Evolutionary conservation across 1,140 invertebrate species (phyloP), one percentile per base, ranked within the genome.

Genomic region (Drosophila gunungcola): DNA sequence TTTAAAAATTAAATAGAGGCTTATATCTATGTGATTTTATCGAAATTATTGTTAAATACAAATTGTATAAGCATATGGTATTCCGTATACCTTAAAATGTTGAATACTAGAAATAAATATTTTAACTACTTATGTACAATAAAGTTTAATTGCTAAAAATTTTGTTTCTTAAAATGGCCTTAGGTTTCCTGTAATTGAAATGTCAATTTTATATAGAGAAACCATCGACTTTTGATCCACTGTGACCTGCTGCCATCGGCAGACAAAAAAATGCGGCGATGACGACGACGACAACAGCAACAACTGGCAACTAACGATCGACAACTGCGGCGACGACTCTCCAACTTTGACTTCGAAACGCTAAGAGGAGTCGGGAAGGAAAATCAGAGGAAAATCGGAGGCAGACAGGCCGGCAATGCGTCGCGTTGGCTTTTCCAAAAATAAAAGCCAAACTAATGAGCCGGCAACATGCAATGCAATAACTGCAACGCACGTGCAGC

Each of bases 391-490:
- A 70, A 46, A 56, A 25, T 36, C 53, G 10, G 42, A 48, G 70
- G 65, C 80, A 86, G 83, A 89, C 83, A 88, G 84, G 42, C 76
- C 57, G 83, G 84, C 83, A 84, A 88, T 86, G 84, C 84, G 83
- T 86, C 84, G 83, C 83, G 83, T 88, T 88, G 84, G 84, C 80
- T 88, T 88, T 89, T 88, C 84, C 84, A 88, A 88, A 88, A 88
- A 89, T 88, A 88, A 88, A 88, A 88, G 84, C 84, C 76, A 89
- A 88, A 89, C 84, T 88, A 88, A 88, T 88, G 84, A 88, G 84
- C 84, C 84, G 76, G 84, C 84, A 88, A 88, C 84, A 88, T 88
- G 84, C 84, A 89, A 88, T 80, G 83, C 57, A 48, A 12, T 51
- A 55, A 77, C 55, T 57, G 64, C 56, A 39, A 88, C 84, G 84